These are phyloP conservation scores for Adelognathus sp. DNA, from an alignment of 2,888 invertebrate genomes.

Conservation along the genomic window DNA sequence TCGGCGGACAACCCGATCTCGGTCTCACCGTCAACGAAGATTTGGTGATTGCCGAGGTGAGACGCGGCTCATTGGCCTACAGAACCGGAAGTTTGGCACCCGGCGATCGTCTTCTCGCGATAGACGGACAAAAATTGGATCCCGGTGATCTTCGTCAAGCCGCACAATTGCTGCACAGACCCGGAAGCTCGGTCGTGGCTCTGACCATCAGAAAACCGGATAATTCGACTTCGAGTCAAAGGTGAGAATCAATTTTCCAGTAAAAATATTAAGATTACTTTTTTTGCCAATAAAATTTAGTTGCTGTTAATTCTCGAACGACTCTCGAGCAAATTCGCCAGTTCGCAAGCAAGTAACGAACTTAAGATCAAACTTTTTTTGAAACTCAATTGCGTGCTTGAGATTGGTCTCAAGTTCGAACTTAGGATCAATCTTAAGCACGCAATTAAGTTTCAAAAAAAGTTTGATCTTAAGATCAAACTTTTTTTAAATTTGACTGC, in stretches of 20 bases:
- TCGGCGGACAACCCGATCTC: slow-evolving; percentile 87
- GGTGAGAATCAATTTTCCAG: slow-evolving; percentile 62
- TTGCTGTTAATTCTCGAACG: too few species aligned
- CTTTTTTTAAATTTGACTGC: too few species aligned
- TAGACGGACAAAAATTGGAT: slow-evolving; percentile 88
- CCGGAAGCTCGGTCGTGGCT: slow-evolving; percentile 78
- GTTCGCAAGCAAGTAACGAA: too few species aligned
- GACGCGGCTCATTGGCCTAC: slow-evolving; percentile 95
- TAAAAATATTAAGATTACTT: not conserved
- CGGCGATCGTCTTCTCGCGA: slow-evolving; percentile 93
- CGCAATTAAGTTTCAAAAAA: too few species aligned
- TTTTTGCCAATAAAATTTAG: not conserved
- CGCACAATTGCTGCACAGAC: slow-evolving; percentile 77
- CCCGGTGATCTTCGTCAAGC: slow-evolving; percentile 80
- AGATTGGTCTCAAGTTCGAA: too few species aligned
- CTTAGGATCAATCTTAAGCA: too few species aligned
- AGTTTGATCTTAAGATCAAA: too few species aligned
- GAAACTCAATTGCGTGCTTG: too few species aligned
- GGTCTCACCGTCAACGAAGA: slow-evolving; percentile 96
- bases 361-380: too few species aligned
- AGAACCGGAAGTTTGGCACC: slow-evolving; percentile 93
- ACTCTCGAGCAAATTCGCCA: too few species aligned
- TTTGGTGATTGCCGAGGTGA: slow-evolving; percentile 93
- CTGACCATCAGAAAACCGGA: slow-evolving; percentile 78
- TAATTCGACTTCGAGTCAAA: slow-evolving; percentile 68